Base-by-base conservation (phyloP, 2,797 vertebrate species). In the Rhinella marina region DNA sequence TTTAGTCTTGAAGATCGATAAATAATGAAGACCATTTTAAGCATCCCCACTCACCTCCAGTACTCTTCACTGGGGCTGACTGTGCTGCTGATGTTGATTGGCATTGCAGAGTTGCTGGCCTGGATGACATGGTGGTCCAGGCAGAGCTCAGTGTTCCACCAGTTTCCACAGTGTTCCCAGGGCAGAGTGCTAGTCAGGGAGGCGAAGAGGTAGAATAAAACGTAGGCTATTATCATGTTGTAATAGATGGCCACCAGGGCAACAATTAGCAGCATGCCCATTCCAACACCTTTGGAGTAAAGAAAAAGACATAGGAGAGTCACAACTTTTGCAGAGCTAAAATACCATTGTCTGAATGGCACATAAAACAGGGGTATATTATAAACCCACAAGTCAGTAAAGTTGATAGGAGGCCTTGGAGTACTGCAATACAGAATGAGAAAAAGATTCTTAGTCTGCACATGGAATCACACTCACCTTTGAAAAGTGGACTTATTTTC, bases 151-250 rank as follows among this genome's bases (percentile, higher is more conserved):
- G 95, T 95, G 90, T 96, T 96, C 95, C 95, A 96, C 95, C 94
- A 96, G 93, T 96, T 95, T 88, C 95, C 94, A 0, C 95, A 96
- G 90, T 94, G 93, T 90, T 95, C 93, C 95, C 95, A 96, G 89
- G 95, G 95, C 90, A 96, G 92, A 92, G 92, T 82, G 70, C 93
- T 95, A 91, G 94, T 95, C 91, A 96, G 93, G 90, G 95, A 95
- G 91, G 95, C 95, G 90, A 95, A 95, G 95, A 96, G 95, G 95
- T 95, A 96, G 94, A 96, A 95, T 92, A 96, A 94, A 90, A 96
- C 95, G 17, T 96, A 96, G 92, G 95, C 95, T 90, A 96, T 96
- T 91, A 96, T 96, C 95, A 96, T 95, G 91, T 96, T 96, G 93
- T 96, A 96, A 92, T 96, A 96, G 93, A 96, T 93, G 91, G 95